These are phyloP conservation scores for Cacatua alba DNA, from an alignment of 2,113 vertebrate genomes.

Conservation along the genomic window DNA sequence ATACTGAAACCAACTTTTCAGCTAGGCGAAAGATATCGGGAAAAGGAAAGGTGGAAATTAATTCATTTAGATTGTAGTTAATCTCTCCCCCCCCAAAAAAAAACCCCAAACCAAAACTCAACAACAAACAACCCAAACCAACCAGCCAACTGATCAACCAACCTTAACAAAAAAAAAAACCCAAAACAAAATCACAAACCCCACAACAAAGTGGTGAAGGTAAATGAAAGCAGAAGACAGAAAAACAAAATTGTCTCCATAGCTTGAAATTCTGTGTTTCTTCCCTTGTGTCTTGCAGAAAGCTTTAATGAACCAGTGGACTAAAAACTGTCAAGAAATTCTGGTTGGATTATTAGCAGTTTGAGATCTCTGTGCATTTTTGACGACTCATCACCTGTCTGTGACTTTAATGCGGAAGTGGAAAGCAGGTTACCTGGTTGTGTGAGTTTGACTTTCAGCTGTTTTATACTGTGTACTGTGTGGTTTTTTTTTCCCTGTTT, in stretches of 20 bases:
- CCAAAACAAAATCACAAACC: neutral
- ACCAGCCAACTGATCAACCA: neutral
- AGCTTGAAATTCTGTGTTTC: neutral
- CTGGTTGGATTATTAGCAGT: neutral
- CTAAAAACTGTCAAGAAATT: neutral
- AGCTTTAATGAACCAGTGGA: neutral
- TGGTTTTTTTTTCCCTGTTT: neutral
- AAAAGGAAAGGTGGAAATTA: neutral
- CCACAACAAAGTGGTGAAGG: neutral
- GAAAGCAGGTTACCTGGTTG: neutral
- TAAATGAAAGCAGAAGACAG: neutral
- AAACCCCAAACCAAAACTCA: neutral
- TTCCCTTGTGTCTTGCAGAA: neutral
- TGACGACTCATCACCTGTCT: neutral
- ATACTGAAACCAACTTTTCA: neutral
- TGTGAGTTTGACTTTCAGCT: neutral
- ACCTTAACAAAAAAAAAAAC: neutral
- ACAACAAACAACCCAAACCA: neutral
- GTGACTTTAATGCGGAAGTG: neutral
- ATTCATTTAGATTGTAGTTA: neutral
- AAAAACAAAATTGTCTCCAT: neutral
- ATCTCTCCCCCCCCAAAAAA: rapidly evolving
- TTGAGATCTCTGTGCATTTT: neutral
- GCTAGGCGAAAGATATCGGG: neutral
- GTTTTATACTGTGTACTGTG: neutral